Base-by-base conservation (phyloP, 1,140 invertebrate species). In the Panagrolaimus sp. region DNA sequence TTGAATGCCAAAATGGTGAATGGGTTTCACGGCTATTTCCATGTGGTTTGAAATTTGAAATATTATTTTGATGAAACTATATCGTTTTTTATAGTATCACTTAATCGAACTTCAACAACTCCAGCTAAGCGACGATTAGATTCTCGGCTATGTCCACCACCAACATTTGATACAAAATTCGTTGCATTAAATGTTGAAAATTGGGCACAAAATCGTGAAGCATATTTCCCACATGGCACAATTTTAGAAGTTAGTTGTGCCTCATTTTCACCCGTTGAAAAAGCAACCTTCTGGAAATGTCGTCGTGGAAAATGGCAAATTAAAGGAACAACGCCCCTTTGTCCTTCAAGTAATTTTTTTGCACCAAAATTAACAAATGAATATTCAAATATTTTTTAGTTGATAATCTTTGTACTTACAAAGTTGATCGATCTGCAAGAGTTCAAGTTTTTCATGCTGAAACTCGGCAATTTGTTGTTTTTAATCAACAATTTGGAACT, bases 401-500 rank as follows among this genome's bases (percentile, higher is more conserved):
- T 27, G 16, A 20, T 4, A 25, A 9, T 1, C 20, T 57, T 27
- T 57, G 43, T 16, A n/a, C 43, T 13, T 69, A 67, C 53, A 63
- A n/a, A 7, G 67, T 27, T 9, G 13, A 38, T 16, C 47, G 72
- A 13, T 42, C n/a, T 13, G 27, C 74, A 5, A 57, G 68, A 20
- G 27, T 78, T 5, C 42, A 51, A 16, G 76, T 69, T 11, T 76
- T 74, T 53, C 72, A 78, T 47, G 68, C 46, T n/a, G 77, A 76
- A 44, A 47, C 67, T 23, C 67, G 73, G 9, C 62, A 71, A 25
- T 79, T 23, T 61, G 77, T 76, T 11, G 23, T 71, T 14, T 76
- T 76, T 46, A 78, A 76, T 57, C 67, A 78, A 62, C 63, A 69
- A 9, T 76, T 76, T 66, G 63, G 70, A 9, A 38, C 72, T 16